Percentiles rank a stretch among this genome's conserved stretches.
phyloP scores from a whole-genome alignment of 2,888 invertebrate genomes.

The Homarus gammarus region DNA sequence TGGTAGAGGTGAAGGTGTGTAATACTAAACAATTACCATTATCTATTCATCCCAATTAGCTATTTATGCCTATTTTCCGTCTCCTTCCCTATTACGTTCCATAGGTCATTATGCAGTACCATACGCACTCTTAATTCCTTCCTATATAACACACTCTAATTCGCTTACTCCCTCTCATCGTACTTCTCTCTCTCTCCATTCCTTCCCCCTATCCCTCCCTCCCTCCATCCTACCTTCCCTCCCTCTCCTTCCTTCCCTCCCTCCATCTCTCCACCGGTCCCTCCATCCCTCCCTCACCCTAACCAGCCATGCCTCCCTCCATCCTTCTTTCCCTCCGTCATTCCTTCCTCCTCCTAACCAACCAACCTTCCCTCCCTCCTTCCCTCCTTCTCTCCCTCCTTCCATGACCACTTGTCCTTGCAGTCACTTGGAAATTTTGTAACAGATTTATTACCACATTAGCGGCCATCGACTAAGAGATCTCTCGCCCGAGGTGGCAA shows the following conservation, averaged over 20 bases:
- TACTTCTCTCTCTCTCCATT: background rate
- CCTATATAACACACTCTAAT: background rate
- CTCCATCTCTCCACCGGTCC: no score
- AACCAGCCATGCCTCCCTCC: background rate
- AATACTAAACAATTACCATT: no score
- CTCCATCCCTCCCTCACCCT: no score
- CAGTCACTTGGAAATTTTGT: conserved; percentile 47
- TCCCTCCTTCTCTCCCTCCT: background rate
- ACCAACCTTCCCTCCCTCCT: no score
- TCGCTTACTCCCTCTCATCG: background rate
- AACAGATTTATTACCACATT: conserved; percentile 32
- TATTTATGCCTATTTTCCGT: no score
- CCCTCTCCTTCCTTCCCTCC: no score
- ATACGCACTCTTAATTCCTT: background rate
- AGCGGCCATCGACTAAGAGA: conserved; percentile 10
- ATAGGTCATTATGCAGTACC: background rate
- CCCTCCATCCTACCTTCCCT: no score
- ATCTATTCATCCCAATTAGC: no score
- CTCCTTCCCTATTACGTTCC: conserved; percentile 23
- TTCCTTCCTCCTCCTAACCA: background rate
- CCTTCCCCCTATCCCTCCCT: background rate
- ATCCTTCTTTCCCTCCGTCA: background rate
- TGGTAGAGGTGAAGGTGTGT: no score
- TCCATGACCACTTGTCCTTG: conserved; percentile 4
- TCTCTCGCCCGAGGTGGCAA: background rate